Evolutionary conservation across 2,113 vertebrate species (phyloP).

Genomic region (Nycticorax nycticorax): DNA sequence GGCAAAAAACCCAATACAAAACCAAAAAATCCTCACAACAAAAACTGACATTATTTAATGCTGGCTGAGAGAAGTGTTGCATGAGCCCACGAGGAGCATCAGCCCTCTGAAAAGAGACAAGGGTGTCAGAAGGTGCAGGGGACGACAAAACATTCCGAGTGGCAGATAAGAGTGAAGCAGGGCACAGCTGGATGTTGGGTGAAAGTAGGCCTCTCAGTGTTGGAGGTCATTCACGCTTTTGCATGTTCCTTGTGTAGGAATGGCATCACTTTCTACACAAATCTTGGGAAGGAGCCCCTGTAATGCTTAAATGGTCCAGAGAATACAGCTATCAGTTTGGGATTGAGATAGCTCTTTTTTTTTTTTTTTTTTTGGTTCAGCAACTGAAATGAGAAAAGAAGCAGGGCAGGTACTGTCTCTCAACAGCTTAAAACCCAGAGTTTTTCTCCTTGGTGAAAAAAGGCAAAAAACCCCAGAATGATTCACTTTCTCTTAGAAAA

Average conservation of each 20-base stretch:
- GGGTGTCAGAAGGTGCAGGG: background rate
- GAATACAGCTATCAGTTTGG: background rate
- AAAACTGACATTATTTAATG: background rate
- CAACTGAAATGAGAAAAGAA: background rate
- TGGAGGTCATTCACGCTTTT: background rate
- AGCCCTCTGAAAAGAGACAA: background rate
- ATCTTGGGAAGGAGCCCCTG: background rate
- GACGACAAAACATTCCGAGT: background rate
- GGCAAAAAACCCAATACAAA: background rate
- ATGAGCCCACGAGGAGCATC: background rate
- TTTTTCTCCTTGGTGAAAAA: background rate
- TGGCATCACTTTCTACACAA: background rate
- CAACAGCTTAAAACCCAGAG: background rate
- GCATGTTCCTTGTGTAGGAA: background rate
- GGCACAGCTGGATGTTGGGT: background rate
- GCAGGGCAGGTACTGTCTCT: background rate
- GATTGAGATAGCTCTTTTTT: background rate
- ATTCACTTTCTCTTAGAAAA: background rate
- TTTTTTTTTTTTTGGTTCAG: background rate
- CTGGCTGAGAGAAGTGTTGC: background rate
- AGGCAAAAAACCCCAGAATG: rapidly evolving
- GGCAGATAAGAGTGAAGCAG: background rate
- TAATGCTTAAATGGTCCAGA: background rate
- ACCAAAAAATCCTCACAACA: background rate
- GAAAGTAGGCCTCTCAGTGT: background rate